A percentile compares a stretch with the other conserved stretches of the same genome.
These are phyloP conservation scores for Ennomos erosarius DNA, from an alignment of 2,888 invertebrate genomes.

Conservation along the genomic window DNA sequence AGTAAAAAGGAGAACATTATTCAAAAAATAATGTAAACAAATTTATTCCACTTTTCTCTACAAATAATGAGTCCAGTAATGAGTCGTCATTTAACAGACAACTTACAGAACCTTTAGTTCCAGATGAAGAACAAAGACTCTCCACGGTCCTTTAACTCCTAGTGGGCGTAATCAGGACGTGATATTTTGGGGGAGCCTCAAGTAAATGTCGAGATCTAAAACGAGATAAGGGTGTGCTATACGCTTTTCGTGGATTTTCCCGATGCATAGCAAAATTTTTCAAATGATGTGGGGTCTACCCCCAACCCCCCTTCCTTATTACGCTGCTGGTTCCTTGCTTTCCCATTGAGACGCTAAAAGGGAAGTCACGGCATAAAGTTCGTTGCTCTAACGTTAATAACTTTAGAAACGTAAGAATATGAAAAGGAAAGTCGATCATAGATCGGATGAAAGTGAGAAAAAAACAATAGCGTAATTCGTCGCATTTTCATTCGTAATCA, in stretches of 20 bases:
- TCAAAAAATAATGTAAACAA: conserved; percentile 62
- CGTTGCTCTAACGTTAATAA: conserved; percentile 61
- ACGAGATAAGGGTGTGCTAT: no score
- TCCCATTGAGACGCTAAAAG: conserved; percentile 76
- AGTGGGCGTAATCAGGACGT: conserved; percentile 1
- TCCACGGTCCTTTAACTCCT: conserved; percentile 68
- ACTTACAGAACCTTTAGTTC: conserved; percentile 37
- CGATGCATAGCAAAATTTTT: no score
- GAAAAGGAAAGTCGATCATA: conserved; percentile 66
- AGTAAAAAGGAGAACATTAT: conserved; percentile 37
- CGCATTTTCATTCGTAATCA: conserved; percentile 48
- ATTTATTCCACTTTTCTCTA: conserved; percentile 53
- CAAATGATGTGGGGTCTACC: neutral
- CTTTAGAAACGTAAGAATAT: conserved; percentile 43
- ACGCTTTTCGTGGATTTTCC: no score
- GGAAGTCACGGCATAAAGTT: conserved; percentile 80
- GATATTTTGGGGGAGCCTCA: neutral
- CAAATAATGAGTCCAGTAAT: conserved; percentile 56
- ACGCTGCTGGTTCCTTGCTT: conserved; percentile 59
- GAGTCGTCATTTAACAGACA: conserved; percentile 53
- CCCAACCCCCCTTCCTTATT: conserved; percentile 1
- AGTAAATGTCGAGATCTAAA: no score
- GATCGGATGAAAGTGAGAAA: conserved; percentile 30
- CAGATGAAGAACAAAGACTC: conserved; percentile 71
- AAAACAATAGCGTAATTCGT: conserved; percentile 52